Evolutionary conservation across 2,797 vertebrate species (phyloP), one percentile per base, ranked within the genome.

Genomic region (Eulemur rubriventer): DNA sequence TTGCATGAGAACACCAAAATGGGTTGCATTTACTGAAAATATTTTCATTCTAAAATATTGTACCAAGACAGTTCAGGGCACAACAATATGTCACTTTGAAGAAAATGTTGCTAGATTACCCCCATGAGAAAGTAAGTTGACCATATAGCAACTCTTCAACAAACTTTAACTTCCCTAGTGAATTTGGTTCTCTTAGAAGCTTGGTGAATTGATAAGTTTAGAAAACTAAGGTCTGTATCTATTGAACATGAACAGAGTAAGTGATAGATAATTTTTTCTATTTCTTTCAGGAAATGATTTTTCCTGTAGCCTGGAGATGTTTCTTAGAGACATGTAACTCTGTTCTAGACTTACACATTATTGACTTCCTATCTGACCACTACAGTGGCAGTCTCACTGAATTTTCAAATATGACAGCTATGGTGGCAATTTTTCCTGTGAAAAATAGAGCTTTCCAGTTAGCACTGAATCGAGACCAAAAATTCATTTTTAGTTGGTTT

Each of bases 41-140:
- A 97, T 38, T 97, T 96, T 95, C 90, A 69, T 91, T 97, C 82
- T 83, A 92, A 90, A 97, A 93, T 80, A 94, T 17, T 43, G 0
- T 4, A n/a, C 79, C 41, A 65, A 75, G 46, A 97, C 43, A 67
- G 12, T 59, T 94, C 79, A 97, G 43, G 52, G 30, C 91, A 97
- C 50, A 94, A 91, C 48, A 46, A 55, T 0, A 33, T 6, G 41
- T 50, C 46, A 69, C 30, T 95, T 48, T 48, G 35, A 95, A 96
- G 52, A 96, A 43, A 97, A 0, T 38, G 90, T 24, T 3, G 0
- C 48, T 90, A 70, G 67, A 69, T 38, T 69, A 11, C 35, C 20
- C 35, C 35, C 35, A 24, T 38, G 67, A 69, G 67, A 24, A 69
- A 38, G 67, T 69, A 69, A 57, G 46, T 91, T 46, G 30, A 65